Conservation (phyloP, 2,888 invertebrate genomes). For the Polylopha cassiicola region DNA sequence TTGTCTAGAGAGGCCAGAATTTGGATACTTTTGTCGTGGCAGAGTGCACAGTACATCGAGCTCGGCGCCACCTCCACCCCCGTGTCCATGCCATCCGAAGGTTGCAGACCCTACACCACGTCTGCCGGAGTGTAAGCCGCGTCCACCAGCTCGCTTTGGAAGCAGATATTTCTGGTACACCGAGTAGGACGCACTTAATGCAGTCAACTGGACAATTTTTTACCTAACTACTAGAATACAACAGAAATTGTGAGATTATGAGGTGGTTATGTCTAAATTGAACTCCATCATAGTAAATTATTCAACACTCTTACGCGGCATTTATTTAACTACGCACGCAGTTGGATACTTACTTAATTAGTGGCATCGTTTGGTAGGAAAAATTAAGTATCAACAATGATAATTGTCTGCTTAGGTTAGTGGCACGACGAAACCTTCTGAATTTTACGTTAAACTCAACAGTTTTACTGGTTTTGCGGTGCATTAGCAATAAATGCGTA, state of each 20-base stretch:
- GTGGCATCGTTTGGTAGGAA: conserved; percentile 2
- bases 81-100: conserved; percentile 67
- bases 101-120: conserved; percentile 81
- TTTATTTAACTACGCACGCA: conserved; percentile 3
- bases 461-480: too few species aligned
- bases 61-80: conserved; percentile 76
- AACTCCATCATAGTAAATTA: too few species aligned
- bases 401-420: conserved; percentile 7
- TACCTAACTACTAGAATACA: too few species aligned
- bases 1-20: conserved; percentile 84
- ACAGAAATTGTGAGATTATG: too few species aligned
- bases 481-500: too few species aligned
- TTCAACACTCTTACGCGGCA: too few species aligned
- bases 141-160: conserved; percentile 79
- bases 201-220: too few species aligned
- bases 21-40: conserved; percentile 88
- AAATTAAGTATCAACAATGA: conserved; percentile 4
- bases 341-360: conserved; percentile 3
- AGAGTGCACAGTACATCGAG: conserved; percentile 77
- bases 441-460: too few species aligned
- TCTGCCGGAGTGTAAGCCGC: conserved; percentile 79
- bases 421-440: too few species aligned
- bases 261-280: too few species aligned
- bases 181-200: conserved; percentile 32
- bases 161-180: conserved; percentile 76